phyloP scores from a whole-genome alignment of 2,888 invertebrate species.

The Chaitophorus viminalis region DNA sequence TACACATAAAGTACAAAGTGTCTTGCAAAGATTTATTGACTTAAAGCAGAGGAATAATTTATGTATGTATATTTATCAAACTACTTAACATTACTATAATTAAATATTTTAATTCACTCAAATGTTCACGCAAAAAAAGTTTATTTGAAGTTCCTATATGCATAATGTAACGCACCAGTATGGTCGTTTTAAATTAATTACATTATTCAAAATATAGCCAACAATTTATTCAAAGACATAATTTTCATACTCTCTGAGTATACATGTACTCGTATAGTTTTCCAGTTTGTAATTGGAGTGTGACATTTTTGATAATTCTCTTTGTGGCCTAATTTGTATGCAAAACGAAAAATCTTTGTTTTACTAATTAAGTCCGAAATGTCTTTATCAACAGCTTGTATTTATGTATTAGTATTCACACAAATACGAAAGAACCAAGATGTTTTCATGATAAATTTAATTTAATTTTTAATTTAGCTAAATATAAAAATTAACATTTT shows the following conservation, averaged over 20 bases:
- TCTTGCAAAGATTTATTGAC: neutral
- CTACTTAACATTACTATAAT: neutral
- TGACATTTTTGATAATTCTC: conserved; percentile 26
- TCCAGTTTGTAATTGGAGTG: neutral
- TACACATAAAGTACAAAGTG: neutral
- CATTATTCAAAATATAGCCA: neutral
- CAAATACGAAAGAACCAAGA: neutral
- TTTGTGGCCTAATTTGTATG: conserved; percentile 9
- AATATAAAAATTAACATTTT: neutral
- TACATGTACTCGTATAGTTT: neutral
- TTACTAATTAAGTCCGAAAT: conserved; percentile 19
- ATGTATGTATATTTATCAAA: too few species aligned
- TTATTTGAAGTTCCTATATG: neutral
- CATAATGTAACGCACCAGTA: conserved; percentile 6
- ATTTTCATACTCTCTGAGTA: neutral
- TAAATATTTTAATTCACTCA: neutral
- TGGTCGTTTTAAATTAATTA: neutral
- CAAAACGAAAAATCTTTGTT: neutral
- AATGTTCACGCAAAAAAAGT: neutral
- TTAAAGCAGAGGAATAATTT: neutral
- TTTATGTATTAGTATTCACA: neutral
- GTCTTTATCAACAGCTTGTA: conserved; percentile 5
- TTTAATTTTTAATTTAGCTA: neutral
- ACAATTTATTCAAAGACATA: conserved; percentile 27
- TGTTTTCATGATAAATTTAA: neutral